These are phyloP conservation scores for Sturmia bella DNA, from an alignment of 2,888 invertebrate genomes.

Conservation along the genomic window DNA sequence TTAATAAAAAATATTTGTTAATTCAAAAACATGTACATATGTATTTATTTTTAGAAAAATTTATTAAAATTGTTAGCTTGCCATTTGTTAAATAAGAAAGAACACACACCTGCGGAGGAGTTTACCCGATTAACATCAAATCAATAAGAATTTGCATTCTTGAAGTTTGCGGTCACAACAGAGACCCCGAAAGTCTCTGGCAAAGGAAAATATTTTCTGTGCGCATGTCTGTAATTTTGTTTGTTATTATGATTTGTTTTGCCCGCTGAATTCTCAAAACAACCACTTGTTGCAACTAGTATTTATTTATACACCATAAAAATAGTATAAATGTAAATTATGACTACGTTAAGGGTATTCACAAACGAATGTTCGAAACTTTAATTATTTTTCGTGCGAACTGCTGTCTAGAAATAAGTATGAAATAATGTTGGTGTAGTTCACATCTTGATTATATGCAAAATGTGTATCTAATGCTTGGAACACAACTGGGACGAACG, in stretches of 20 bases:
- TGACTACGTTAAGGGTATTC: no score
- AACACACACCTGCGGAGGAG: no score
- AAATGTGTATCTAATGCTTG: no score
- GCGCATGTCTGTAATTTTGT: conserved; percentile 53
- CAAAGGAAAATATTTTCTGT: conserved; percentile 19
- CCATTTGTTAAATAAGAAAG: conserved; percentile 1
- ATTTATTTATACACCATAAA: no score
- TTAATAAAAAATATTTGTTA: background rate
- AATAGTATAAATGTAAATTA: background rate
- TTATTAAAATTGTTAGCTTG: background rate
- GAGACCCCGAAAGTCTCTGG: conserved; percentile 29
- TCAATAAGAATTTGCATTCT: background rate
- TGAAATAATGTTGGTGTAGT: no score
- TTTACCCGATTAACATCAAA: conserved; percentile 40
- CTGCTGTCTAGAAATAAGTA: no score
- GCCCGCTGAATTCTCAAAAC: conserved; percentile 47
- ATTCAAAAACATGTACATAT: background rate
- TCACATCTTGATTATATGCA: no score
- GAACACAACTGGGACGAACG: no score
- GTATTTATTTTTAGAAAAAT: background rate
- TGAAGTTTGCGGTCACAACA: background rate
- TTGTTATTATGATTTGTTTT: conserved; percentile 60
- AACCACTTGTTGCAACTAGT: conserved; percentile 56
- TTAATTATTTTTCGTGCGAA: no score
- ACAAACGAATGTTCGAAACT: no score